These are phyloP conservation scores for Cisticola juncidis DNA, from an alignment of 2,113 vertebrate genomes.

Conservation along the genomic window DNA sequence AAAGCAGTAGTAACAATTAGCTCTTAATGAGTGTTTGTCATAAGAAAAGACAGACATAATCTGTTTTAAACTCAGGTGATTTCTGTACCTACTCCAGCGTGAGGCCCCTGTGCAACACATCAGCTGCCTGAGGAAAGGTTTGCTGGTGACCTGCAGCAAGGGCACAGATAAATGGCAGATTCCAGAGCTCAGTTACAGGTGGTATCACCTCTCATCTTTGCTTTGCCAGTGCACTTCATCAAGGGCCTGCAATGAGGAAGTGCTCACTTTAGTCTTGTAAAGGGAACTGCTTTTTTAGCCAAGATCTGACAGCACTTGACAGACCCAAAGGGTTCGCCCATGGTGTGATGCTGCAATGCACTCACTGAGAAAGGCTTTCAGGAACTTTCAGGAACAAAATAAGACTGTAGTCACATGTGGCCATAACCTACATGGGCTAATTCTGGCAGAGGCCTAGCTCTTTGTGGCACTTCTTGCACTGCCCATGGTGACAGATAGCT, in stretches of 20 bases:
- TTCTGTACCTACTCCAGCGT: neutral
- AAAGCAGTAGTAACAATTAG: neutral
- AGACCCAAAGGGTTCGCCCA: neutral
- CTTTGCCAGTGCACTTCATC: neutral
- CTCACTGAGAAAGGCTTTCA: neutral
- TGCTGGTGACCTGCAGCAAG: neutral
- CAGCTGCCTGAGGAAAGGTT: neutral
- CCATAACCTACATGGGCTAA: fast-evolving
- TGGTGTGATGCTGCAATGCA: fast-evolving
- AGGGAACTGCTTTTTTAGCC: neutral
- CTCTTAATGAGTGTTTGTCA: neutral
- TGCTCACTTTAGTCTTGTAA: neutral
- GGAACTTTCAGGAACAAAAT: neutral
- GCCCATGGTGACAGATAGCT: neutral
- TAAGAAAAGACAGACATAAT: neutral
- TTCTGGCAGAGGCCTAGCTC: neutral
- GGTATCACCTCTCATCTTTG: neutral
- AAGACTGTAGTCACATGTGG: fast-evolving
- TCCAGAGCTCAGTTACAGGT: neutral
- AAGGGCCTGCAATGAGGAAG: neutral
- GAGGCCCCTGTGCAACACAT: neutral
- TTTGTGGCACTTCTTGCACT: neutral
- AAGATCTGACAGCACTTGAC: neutral
- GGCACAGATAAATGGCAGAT: neutral
- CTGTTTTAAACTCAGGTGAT: neutral